phyloP scores from a whole-genome alignment of 2,113 vertebrate genomes.

The Columba livia region DNA sequence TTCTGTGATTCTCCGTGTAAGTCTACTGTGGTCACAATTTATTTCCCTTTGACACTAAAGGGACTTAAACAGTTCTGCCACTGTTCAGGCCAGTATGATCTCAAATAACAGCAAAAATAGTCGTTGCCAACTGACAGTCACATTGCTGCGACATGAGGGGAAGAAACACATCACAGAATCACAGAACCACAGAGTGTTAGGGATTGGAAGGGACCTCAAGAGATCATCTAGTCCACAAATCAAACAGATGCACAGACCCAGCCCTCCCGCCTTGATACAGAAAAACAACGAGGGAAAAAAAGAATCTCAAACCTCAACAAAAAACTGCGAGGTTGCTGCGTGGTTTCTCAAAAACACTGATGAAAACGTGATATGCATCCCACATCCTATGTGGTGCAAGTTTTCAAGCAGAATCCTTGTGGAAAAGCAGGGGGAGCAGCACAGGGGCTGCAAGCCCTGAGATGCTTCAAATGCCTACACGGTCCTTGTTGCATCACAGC shows the following conservation, averaged over 20 bases:
- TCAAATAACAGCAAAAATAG: slow-evolving; percentile 12
- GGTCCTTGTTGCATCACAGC: background rate
- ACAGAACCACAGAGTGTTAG: background rate
- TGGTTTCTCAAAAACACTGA: background rate
- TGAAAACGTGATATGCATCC: background rate
- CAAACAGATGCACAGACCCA: rapidly evolving
- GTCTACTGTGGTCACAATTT: background rate
- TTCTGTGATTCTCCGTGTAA: background rate
- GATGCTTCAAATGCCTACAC: rapidly evolving
- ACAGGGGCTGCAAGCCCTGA: background rate
- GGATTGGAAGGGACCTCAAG: too few relatives aligned
- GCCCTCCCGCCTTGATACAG: rapidly evolving
- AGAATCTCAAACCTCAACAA: background rate
- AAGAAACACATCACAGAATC: background rate
- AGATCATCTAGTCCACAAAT: background rate
- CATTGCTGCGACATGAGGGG: background rate
- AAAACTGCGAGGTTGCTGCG: background rate
- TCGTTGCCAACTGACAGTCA: background rate
- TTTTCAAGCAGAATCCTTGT: background rate
- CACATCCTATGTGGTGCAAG: rapidly evolving
- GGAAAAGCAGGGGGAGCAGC: background rate
- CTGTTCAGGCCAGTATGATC: background rate
- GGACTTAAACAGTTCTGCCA: background rate
- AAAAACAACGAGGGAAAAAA: rapidly evolving
- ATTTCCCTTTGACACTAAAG: background rate